A percentile compares a stretch with the other conserved stretches of the same genome.
These are phyloP conservation scores for Hirtodrosophila alboralis DNA, from an alignment of 2,888 invertebrate species.

Conservation along the genomic window DNA sequence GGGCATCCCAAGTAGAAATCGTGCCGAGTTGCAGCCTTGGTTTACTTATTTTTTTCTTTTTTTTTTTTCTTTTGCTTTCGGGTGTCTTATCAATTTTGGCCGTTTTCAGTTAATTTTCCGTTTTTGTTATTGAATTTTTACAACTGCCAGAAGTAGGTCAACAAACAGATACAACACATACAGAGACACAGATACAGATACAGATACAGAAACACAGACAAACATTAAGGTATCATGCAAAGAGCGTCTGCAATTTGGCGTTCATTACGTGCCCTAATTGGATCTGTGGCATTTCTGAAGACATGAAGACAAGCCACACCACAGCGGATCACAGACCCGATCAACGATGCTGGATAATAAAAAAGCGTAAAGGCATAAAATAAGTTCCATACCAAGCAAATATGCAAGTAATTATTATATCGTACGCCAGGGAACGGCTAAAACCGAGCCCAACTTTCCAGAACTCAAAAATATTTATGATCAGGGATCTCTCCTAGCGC, in stretches of 20 bases:
- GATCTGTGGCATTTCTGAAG: constrained; percentile 7
- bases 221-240: constrained; percentile 22
- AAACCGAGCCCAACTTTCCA: no score
- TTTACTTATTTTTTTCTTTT: no score
- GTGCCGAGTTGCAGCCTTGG: constrained; percentile 63
- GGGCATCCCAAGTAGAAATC: constrained; percentile 71
- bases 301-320: no score
- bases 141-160: constrained; percentile 71
- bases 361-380: no score
- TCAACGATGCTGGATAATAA: no score
- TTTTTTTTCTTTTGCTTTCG: constrained; percentile 35
- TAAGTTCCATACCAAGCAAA: background rate
- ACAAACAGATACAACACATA: constrained; percentile 29
- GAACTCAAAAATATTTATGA: no score
- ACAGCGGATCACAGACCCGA: background rate
- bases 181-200: constrained; percentile 31
- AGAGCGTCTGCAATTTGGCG: constrained; percentile 61
- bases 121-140: constrained; percentile 73
- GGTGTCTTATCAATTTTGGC: constrained; percentile 67
- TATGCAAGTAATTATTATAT: no score
- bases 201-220: constrained; percentile 6
- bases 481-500: no score
- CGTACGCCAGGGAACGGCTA: no score
- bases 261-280: constrained; percentile 66
- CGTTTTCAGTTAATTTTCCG: constrained; percentile 73